Conservation (phyloP, 2,888 invertebrate species). For the Agriotes lineatus region DNA sequence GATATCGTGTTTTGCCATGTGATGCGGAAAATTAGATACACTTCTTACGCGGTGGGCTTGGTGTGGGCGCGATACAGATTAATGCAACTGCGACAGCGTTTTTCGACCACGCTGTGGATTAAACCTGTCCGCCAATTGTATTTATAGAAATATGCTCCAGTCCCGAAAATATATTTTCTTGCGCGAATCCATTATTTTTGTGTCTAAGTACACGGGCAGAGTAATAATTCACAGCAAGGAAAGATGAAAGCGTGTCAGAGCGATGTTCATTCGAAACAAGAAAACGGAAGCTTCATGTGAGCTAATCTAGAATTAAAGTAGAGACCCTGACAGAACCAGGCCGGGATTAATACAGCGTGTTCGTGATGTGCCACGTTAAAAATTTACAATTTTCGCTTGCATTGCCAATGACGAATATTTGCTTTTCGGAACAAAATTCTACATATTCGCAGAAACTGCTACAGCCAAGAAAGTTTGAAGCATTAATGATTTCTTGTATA, state of each 20-base stretch:
- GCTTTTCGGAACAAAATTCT: too few species aligned
- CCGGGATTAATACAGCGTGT: conserved; percentile 37
- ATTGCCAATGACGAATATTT: not conserved
- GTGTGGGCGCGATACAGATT: not conserved
- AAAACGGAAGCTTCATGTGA: conserved; percentile 42
- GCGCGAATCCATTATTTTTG: conserved; percentile 40
- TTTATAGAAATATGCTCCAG: conserved; percentile 22
- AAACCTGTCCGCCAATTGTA: not conserved
- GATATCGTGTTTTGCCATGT: not conserved
- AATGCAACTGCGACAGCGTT: too few species aligned
- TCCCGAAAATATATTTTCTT: conserved; percentile 34
- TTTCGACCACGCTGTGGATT: too few species aligned
- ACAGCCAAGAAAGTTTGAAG: too few species aligned
- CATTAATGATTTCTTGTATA: too few species aligned
- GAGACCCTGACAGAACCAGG: conserved; percentile 42
- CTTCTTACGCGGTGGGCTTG: not conserved
- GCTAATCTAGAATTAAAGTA: conserved; percentile 45
- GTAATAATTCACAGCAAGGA: conserved; percentile 43
- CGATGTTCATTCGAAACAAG: conserved; percentile 44
- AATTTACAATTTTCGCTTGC: conserved; percentile 9
- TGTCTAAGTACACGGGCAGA: conserved; percentile 39
- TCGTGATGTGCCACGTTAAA: conserved; percentile 26
- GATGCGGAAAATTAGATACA: not conserved
- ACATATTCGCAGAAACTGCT: too few species aligned
- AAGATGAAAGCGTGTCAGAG: conserved; percentile 45